Evolutionary conservation across 64 coral and sea anemone species (phyloP).

Genomic region (Actinia tenebrosa): DNA sequence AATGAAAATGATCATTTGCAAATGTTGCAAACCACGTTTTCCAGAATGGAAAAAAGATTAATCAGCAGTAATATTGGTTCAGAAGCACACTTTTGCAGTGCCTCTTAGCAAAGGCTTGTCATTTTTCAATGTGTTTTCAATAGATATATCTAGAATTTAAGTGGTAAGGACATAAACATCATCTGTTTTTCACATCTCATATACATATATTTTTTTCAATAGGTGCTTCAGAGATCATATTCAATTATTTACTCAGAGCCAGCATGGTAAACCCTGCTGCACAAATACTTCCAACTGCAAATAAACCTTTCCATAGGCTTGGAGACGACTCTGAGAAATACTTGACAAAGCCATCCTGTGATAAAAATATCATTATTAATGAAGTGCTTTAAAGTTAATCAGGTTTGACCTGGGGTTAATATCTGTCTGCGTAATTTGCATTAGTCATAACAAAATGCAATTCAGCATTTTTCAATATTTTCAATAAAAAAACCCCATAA

Average conservation of each 20-base stretch:
- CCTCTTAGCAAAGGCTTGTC: constrained; percentile 16
- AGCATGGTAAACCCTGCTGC: constrained; percentile 55
- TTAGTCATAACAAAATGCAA: neutral
- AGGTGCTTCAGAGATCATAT: neutral
- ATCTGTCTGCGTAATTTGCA: neutral
- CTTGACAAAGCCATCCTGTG: constrained; percentile 50
- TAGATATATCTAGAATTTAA: neutral
- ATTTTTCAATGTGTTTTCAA: neutral
- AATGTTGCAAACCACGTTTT: constrained; percentile 68
- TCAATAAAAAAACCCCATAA: neutral
- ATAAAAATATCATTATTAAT: neutral
- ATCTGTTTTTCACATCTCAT: neutral
- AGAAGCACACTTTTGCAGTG: neutral
- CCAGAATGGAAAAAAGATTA: constrained; percentile 17
- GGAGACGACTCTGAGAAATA: constrained; percentile 61
- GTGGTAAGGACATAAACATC: constrained; percentile 2
- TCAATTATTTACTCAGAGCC: constrained; percentile 51
- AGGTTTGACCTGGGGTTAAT: neutral
- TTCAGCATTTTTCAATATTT: neutral
- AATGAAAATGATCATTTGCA: constrained; percentile 23
- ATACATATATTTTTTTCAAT: constrained; percentile 32
- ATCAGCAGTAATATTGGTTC: neutral
- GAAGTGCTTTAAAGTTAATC: neutral
- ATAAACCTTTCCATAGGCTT: constrained; percentile 54
- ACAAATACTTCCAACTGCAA: constrained; percentile 63